phyloP scores from a whole-genome alignment of 1,140 invertebrate species.

The Centruroides sculpturatus region DNA sequence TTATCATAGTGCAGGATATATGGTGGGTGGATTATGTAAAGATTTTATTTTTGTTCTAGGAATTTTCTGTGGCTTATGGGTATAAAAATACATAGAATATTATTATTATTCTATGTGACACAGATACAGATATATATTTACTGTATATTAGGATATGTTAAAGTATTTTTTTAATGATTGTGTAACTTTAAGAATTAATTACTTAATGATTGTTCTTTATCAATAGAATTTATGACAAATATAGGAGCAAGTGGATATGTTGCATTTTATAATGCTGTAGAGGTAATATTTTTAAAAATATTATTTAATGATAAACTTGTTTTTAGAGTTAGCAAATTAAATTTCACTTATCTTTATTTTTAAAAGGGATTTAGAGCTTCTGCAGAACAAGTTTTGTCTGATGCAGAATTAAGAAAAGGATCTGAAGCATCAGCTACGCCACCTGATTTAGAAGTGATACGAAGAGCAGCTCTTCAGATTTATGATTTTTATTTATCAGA shows the following conservation, averaged over 20 bases:
- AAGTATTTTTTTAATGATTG: too few species aligned
- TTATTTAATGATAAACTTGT: neutral
- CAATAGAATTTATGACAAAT: constrained; percentile 52
- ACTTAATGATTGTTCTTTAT: neutral
- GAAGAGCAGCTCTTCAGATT: constrained; percentile 60
- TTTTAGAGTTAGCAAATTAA: neutral
- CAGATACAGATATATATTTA: too few species aligned
- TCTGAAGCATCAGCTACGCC: constrained; percentile 24
- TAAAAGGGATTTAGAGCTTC: constrained; percentile 53
- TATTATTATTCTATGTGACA: too few species aligned
- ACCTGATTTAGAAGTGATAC: constrained; percentile 43
- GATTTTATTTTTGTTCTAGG: too few species aligned
- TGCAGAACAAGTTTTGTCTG: constrained; percentile 55
- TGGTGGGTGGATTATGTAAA: too few species aligned
- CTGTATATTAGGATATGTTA: too few species aligned
- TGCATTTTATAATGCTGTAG: constrained; percentile 68
- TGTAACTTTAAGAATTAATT: too few species aligned
- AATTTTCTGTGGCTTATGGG: too few species aligned
- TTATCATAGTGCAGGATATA: too few species aligned
- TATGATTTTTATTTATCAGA: constrained; percentile 69
- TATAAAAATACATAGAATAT: too few species aligned
- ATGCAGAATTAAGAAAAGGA: constrained; percentile 28
- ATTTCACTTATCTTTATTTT: neutral
- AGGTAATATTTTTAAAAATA: constrained; percentile 32
- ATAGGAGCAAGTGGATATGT: constrained; percentile 58